Evolutionary conservation across 2,113 vertebrate genomes (phyloP).

Genomic region (Drymodes brunneopygia): DNA sequence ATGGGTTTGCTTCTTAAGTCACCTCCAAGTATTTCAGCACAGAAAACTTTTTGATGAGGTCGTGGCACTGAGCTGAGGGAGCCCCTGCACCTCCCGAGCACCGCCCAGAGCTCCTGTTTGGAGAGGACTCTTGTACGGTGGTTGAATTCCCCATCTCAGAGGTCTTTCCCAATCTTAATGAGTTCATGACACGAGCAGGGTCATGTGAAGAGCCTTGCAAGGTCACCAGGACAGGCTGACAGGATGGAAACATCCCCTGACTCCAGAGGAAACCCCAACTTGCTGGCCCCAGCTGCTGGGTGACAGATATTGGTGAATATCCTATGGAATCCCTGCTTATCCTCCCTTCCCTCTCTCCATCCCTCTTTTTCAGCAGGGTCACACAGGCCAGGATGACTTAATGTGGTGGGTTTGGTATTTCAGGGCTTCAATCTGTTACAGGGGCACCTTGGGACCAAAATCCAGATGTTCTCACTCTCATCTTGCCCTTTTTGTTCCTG

Average conservation of each 20-base stretch:
- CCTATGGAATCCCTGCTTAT: not conserved
- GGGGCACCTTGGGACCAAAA: not conserved
- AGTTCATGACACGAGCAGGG: accelerated
- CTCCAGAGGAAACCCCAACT: not conserved
- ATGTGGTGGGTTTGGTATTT: not conserved
- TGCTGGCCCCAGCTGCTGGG: too few species aligned
- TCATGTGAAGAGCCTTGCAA: accelerated
- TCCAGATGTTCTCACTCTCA: not conserved
- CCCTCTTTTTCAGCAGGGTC: not conserved
- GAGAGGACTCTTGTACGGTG: not conserved
- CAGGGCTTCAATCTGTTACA: not conserved
- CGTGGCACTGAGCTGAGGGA: accelerated
- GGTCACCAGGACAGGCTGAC: not conserved
- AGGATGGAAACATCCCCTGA: accelerated
- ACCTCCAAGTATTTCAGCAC: not conserved
- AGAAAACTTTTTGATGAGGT: not conserved
- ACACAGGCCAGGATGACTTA: not conserved
- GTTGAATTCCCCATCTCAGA: accelerated
- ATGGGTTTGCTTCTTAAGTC: not conserved
- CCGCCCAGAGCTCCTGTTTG: not conserved
- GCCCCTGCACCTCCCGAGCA: not conserved
- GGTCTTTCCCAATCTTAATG: accelerated
- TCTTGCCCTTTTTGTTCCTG: not conserved
- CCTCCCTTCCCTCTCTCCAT: not conserved
- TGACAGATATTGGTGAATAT: not conserved